A percentile compares a stretch with the other conserved stretches of the same genome.
Evolutionary conservation across 2,888 invertebrate species (phyloP).

Genomic region (Caenorhabditis sp.): DNA sequence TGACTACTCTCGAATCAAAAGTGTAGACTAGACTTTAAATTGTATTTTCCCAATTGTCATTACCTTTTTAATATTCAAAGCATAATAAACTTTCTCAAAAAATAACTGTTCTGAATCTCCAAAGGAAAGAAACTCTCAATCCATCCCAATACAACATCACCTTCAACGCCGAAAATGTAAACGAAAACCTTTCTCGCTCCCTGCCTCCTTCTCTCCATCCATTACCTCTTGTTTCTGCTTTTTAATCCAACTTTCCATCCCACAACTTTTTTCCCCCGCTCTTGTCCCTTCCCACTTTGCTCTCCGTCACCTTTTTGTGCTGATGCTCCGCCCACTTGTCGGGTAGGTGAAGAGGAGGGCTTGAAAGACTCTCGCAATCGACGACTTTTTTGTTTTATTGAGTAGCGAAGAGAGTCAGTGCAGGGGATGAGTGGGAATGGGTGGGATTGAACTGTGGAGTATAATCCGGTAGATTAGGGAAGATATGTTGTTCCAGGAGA

Average conservation of each 20-base stretch:
- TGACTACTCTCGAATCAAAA: constrained; percentile 1
- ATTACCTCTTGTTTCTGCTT: constrained; percentile 49
- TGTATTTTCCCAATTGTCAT: no score
- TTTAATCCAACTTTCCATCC: constrained; percentile 44
- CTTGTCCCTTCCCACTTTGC: constrained; percentile 24
- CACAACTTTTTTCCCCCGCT: constrained; percentile 13
- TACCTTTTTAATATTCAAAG: no score
- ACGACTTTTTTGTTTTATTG: constrained; percentile 16
- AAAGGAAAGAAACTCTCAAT: neutral
- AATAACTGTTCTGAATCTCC: neutral
- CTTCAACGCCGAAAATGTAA: neutral
- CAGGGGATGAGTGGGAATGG: neutral
- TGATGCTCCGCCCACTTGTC: constrained; percentile 45
- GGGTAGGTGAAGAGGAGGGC: neutral
- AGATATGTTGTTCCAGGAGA: no score
- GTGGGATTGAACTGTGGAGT: neutral
- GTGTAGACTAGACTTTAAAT: neutral
- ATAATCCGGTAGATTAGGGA: no score
- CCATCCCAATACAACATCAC: neutral
- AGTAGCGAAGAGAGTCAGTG: no score
- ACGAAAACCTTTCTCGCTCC: constrained; percentile 15
- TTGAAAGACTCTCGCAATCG: no score
- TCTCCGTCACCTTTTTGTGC: constrained; percentile 33
- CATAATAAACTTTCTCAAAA: no score
- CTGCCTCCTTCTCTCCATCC: constrained; percentile 11